These are phyloP conservation scores for Leistus spinibarbis DNA, from an alignment of 2,888 invertebrate genomes.

Conservation along the genomic window DNA sequence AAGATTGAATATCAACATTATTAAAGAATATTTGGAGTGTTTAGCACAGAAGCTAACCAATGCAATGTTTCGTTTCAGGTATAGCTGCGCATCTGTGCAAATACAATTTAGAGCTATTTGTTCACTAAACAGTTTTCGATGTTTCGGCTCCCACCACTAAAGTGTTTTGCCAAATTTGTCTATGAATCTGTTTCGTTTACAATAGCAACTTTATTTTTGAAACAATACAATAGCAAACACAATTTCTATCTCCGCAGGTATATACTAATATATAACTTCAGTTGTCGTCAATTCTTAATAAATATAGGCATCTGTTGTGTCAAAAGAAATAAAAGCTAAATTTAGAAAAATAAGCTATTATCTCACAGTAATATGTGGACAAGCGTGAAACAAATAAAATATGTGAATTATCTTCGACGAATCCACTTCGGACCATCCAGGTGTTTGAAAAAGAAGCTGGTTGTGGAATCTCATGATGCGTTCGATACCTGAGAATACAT, in stretches of 20 bases:
- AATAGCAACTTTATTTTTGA: too few relatives aligned
- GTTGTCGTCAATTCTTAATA: too few relatives aligned
- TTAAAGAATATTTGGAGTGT: constrained; percentile 6
- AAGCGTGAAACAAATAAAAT: background rate
- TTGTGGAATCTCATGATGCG: background rate
- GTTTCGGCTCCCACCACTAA: too few relatives aligned
- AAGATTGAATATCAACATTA: constrained; percentile 17
- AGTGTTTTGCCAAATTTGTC: background rate
- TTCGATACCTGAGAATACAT: background rate
- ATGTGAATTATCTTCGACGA: background rate
- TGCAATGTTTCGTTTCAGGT: too few relatives aligned
- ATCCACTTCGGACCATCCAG: background rate
- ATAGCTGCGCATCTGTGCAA: background rate
- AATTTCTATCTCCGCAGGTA: too few relatives aligned
- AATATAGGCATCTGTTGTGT: too few relatives aligned
- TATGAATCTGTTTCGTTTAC: too few relatives aligned
- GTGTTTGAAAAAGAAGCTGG: background rate
- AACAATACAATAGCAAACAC: too few relatives aligned
- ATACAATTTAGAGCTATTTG: background rate
- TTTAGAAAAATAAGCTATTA: background rate
- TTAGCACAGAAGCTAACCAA: too few relatives aligned
- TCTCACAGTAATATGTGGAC: background rate
- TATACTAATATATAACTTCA: too few relatives aligned
- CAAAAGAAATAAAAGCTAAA: background rate
- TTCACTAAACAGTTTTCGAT: background rate